These are phyloP conservation scores for Mus spicilegus DNA, from an alignment of 2,113 vertebrate species.

Conservation along the genomic window DNA sequence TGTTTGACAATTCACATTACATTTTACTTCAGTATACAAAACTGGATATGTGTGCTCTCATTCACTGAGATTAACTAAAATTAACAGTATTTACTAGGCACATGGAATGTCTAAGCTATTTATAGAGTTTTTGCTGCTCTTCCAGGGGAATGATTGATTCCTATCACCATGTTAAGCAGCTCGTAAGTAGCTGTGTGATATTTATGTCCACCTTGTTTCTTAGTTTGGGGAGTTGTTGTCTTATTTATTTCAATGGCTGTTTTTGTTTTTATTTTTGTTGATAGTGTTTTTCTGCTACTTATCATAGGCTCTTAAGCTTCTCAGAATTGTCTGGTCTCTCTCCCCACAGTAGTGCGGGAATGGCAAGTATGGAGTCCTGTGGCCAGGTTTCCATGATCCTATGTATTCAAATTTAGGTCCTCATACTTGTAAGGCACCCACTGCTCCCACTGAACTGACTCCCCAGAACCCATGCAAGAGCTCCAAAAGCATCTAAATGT, in stretches of 20 bases:
- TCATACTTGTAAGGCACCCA: not conserved
- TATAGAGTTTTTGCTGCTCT: not conserved
- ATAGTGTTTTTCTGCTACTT: not conserved
- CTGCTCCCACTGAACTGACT: not conserved
- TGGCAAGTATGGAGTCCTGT: too few species aligned
- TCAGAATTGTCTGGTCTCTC: too few species aligned
- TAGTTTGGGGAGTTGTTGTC: not conserved
- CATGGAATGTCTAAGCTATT: not conserved
- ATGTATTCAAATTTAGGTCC: not conserved
- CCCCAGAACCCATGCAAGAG: not conserved
- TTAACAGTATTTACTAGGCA: not conserved
- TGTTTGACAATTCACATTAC: not conserved
- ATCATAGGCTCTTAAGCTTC: too few species aligned
- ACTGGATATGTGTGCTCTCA: not conserved
- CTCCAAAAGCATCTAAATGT: not conserved
- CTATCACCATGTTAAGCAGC: not conserved
- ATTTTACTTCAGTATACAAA: not conserved
- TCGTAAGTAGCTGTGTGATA: not conserved
- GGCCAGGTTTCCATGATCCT: not conserved
- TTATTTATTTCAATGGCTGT: not conserved
- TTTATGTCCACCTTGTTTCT: not conserved
- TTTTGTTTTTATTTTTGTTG: not conserved
- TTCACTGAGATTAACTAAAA: not conserved
- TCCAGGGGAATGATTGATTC: too few species aligned
- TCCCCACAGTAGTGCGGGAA: not conserved